Evolutionary conservation across 2,113 vertebrate species (phyloP), one percentile per base, ranked within the genome.

Genomic region (Haemorhous mexicanus): DNA sequence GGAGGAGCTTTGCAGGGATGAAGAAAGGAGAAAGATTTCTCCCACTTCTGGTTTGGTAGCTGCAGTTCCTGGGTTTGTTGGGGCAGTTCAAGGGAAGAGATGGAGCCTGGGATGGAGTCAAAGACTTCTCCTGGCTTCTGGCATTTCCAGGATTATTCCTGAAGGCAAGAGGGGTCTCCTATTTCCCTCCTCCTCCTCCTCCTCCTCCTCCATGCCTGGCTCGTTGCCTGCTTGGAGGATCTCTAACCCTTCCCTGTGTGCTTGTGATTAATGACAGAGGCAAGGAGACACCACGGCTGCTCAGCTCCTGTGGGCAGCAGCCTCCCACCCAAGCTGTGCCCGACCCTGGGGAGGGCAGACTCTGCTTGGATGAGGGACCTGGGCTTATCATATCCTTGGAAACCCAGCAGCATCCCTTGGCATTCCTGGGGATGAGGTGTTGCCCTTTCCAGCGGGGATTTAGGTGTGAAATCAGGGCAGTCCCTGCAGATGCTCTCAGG

Each of bases 221-320:
- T 94, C 20, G 1, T 72, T 66, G 81, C 77, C 68, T 59, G 47
- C 84, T 81, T 55, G 93, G 95, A 96, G 89, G 66, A 94, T 22
- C 88, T 59, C 94, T 80, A 92, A 94, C 91, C 74, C 84, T 97
- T 97, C 95, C 83, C 64, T 33, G 44, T 76, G 91, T 95, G 89
- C 93, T 75, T 32, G 35, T 96, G 97, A 97, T 98, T 96, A 97
- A 98, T 97, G 97, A 74, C 82, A 58, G 87, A 95, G 62, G 84
- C 94, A 96, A 76, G 93, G 79, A 87, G 91, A 78, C 94, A 79
- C 94, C 96, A 49, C 26, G 35, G 89, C 79, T 56, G 96, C 95
- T 96, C 85, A 52, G 86, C 95, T 90, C 93, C 94, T 16, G 52
- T 59, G 86, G 74, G 78, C 93, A 90, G 89, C 91, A 86, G 55